phyloP scores from a whole-genome alignment of 2,888 invertebrate genomes.

The Morpho deidamia region DNA sequence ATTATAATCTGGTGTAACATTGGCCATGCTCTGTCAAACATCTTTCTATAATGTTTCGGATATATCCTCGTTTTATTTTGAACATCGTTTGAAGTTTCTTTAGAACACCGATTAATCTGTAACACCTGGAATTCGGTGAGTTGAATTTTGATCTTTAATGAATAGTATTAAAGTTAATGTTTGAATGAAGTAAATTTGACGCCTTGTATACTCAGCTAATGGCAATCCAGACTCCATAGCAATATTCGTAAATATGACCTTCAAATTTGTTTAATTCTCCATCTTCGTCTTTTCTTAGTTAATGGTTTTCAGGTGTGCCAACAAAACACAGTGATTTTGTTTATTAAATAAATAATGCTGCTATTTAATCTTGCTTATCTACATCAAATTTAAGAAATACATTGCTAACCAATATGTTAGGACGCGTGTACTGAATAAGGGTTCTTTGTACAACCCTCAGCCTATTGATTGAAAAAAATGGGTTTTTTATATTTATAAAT shows the following conservation, averaged over 20 bases:
- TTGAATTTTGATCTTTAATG: constrained; percentile 4
- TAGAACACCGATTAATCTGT: constrained; percentile 18
- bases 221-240: constrained; percentile 14
- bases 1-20: constrained; percentile 2
- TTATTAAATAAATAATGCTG: not conserved
- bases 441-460: too few species aligned
- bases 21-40: constrained; percentile 13
- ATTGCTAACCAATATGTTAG: too few species aligned
- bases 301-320: constrained; percentile 8
- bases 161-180: constrained; percentile 1
- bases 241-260: constrained; percentile 15
- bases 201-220: constrained; percentile 21
- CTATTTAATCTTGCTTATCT: too few species aligned
- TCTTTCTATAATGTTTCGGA: constrained; percentile 11
- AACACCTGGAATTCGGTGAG: constrained; percentile 15
- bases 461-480: too few species aligned
- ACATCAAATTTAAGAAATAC: too few species aligned
- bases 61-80: constrained; percentile 12
- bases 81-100: constrained; percentile 19
- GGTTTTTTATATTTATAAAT: too few species aligned
- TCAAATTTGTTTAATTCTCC: constrained; percentile 7
- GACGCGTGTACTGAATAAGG: too few species aligned
- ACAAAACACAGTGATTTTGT: not conserved
- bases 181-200: not conserved
- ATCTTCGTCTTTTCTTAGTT: not conserved